Base-by-base conservation (phyloP, 1,140 invertebrate species). In the Cyrtorhinus lividipennis region DNA sequence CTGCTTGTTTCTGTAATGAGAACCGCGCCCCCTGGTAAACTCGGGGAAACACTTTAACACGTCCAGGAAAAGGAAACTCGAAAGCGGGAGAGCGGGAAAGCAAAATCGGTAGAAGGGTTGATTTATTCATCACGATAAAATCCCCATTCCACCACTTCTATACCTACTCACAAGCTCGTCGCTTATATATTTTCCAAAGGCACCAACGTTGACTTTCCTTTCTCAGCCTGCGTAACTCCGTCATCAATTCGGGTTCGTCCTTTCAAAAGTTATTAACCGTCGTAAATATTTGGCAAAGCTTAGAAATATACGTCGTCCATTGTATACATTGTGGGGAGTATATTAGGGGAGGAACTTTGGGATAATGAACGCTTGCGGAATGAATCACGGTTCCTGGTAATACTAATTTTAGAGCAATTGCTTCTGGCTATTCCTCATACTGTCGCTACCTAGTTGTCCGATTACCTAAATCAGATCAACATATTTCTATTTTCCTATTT, bases 91-190 rank as follows among this genome's bases (percentile, higher is more conserved):
- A n/a, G n/a, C n/a, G 38, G 38, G n/a, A 44, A n/a, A 44, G 38
- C 38, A n/a, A 44, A 44, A 44, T 44, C 38, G 38, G 38, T 10
- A 44, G 38, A 44, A n/a, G n/a, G 38, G 48, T 53, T 59, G 58
- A 59, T 59, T 59, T 59, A 59, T 59, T 59, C 58, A 25, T 59
- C 58, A 8, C n/a, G 58, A 59, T 59, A 59, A n/a, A n/a, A n/a
- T n/a, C n/a, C n/a, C n/a, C n/a, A n/a, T n/a, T n/a, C n/a, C n/a
- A n/a, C n/a, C n/a, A n/a, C n/a, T n/a, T n/a, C n/a, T n/a, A n/a
- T n/a, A n/a, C n/a, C n/a, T n/a, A n/a, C n/a, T n/a, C n/a, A n/a
- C n/a, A n/a, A n/a, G n/a, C n/a, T 22, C 18, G 10, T 5, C 12
- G 48, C 48, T 53, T 53, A 53, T 53, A 53, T 53, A 13, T 53